Percentiles rank a stretch among this genome's conserved stretches.
Conservation (phyloP, 2,888 invertebrate species). For the Hydroisotoma schaefferi region DNA sequence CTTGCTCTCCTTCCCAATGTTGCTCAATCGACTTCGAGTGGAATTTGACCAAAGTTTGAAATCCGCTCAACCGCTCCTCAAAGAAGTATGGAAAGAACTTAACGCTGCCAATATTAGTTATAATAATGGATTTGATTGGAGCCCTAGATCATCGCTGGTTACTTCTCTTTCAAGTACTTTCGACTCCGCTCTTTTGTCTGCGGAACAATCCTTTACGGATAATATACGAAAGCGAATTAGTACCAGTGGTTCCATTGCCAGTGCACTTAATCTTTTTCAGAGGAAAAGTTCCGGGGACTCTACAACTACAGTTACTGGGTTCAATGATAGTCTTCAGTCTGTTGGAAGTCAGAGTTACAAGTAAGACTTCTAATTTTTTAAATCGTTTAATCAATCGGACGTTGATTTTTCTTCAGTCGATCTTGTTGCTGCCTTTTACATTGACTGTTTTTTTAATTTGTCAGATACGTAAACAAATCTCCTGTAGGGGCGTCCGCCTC, state of each 20-base stretch:
- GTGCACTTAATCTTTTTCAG: conserved; percentile 29
- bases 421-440: not conserved
- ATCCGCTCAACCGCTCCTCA: conserved; percentile 21
- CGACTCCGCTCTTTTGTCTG: conserved; percentile 13
- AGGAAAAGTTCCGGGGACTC: conserved; percentile 15
- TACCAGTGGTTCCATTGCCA: conserved; percentile 17
- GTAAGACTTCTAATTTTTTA: no score
- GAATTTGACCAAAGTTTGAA: conserved; percentile 40
- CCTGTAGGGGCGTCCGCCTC: not conserved
- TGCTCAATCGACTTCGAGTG: conserved; percentile 42
- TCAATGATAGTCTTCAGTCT: conserved; percentile 17
- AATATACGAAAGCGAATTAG: conserved; percentile 26
- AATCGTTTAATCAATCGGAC: not conserved
- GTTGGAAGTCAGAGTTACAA: conserved; percentile 15
- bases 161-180: conserved; percentile 7
- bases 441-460: not conserved
- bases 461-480: not conserved
- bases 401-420: not conserved
- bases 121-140: not conserved
- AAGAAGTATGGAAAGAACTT: conserved; percentile 37
- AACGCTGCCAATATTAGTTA: conserved; percentile 7
- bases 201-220: conserved; percentile 31
- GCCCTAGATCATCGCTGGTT: not conserved
- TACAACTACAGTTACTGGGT: not conserved
- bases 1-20: conserved; percentile 41